Base-by-base conservation (phyloP, 2,888 invertebrate genomes). In the Spatulosminthurus flaviceps region DNA sequence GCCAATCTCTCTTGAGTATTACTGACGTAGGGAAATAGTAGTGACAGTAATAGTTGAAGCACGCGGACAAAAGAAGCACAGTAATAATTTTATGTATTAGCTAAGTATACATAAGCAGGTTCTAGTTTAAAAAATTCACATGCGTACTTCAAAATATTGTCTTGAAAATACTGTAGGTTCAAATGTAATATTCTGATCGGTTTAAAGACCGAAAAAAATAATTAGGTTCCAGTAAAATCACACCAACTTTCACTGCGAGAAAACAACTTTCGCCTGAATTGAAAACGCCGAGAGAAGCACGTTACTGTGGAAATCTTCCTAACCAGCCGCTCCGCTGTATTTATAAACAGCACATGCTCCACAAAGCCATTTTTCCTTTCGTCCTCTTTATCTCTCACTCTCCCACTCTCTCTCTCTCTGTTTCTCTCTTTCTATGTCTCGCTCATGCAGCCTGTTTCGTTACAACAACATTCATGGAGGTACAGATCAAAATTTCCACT, bases 261-360 rank as follows among this genome's bases (percentile, higher is more conserved):
- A 78, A 82, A 80, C 81, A 82, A 82, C 81, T 81, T 82, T 81
- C 77, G 81, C 82, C 79, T 79, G 78, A 80, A 66, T 41, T 66
- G 76, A 77, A 80, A 83, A 81, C 81, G 75, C 79, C 60, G 72
- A 81, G 80, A 60, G 79, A 81, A 82, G 75, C 80, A 82, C 80
- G 82, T 81, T 83, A 81, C 78, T 77, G 77, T 19, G 74, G 43
- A 80, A 81, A 79, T 72, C 75, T 78, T 76, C 73, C 78, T 66
- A 76, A 66, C 71, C 42, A 77, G 71, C 80, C 79, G 77, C 76
- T 79, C 77, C 81, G 78, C 70, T 77, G 77, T 82, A 80, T 81
- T 82, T 83, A 83, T 84, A 85, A 83, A 84, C 85, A 85, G 85
- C 84, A 84, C 85, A 85, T 85, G 85, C 85, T 84, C 85, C 82